Percentiles rank a stretch among this genome's conserved stretches.
Conservation (phyloP, 2,888 invertebrate genomes). For the Ceramica pisi region DNA sequence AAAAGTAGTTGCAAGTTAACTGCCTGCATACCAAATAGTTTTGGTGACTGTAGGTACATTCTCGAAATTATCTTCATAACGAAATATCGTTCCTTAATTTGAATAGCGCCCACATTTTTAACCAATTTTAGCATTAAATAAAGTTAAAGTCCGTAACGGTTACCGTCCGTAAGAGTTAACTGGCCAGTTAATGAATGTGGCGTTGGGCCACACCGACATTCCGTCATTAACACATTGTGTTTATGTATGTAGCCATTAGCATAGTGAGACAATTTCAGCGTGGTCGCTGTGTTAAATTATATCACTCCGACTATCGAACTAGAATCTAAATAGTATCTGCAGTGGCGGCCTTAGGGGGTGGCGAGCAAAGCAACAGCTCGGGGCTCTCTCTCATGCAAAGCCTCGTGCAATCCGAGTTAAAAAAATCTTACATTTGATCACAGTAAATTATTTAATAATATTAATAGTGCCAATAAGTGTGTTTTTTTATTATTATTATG, state of each 20-base stretch:
- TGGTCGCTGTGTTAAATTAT: conserved; percentile 49
- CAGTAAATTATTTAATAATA: too few species aligned
- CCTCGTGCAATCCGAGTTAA: too few species aligned
- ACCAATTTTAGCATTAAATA: conserved; percentile 3
- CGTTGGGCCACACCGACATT: conserved; percentile 53
- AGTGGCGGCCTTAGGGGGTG: too few species aligned
- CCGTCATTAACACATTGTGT: conserved; percentile 64
- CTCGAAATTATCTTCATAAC: neutral
- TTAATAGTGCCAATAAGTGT: too few species aligned
- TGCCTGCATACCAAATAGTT: too few species aligned
- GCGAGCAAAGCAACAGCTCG: too few species aligned
- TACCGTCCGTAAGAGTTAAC: conserved; percentile 32
- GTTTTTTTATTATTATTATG: too few species aligned
- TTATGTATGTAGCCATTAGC: conserved; percentile 56
- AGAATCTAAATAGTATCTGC: conserved; percentile 29
- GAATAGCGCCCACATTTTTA: neutral
- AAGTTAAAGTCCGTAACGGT: conserved; percentile 22
- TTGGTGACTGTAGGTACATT: neutral
- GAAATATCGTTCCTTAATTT: neutral
- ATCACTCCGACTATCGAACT: conserved; percentile 42
- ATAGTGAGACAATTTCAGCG: conserved; percentile 55
- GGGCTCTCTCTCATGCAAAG: too few species aligned
- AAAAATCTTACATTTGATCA: too few species aligned
- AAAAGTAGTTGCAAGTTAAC: too few species aligned
- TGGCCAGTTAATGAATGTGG: conserved; percentile 47